Evolutionary conservation across 2,113 vertebrate genomes (phyloP), one percentile per base, ranked within the genome.

Genomic region (Vulpes lagopus): DNA sequence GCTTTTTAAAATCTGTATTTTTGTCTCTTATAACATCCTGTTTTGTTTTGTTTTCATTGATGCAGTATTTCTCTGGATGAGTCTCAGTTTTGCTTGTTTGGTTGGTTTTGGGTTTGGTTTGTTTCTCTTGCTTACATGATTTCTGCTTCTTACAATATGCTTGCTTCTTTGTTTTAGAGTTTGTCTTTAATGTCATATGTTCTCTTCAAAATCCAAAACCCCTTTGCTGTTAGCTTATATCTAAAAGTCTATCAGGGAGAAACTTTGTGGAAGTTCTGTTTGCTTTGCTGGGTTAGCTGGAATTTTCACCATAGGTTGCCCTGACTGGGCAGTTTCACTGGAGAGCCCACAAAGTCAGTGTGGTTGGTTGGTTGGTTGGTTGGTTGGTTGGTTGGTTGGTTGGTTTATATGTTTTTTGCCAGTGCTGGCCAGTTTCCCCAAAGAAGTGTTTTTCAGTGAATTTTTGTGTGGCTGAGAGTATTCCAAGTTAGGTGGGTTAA

Each of bases 251-350:
- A 60, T 35, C 17, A 64, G 59, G 19, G 16, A 3, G 62, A 1
- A 19, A 23, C 8, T 9, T 0, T 15, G 3, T 38, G 25, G 64
- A 78, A 65, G 20, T 0, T 15, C 25, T 60, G 0, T 11, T 14
- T 0, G 8, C 16, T 53, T 76, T 20, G 7, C 59, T 90, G 67
- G 5, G 17, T 67, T 20, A 43, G 38, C 38, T 67, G 0, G 9
- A 5, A 5, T 59, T 57, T 11, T 32, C 7, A 49, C 38, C 10
- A 1, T 55, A 32, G 20, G 0, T 19, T 27, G 3, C n/a, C 15
- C 11, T 27, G 43, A 55, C 51, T 74, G 8, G 20, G 25, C 11
- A 38, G 2, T 82, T 83, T 43, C 11, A 10, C 9, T n/a, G 38
- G 35, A 60, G 5, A 93, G 11, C 2, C 38, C 17, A 43, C 0